Conservation (phyloP, 2,797 vertebrate genomes). For the Gallinago nigripennis region DNA sequence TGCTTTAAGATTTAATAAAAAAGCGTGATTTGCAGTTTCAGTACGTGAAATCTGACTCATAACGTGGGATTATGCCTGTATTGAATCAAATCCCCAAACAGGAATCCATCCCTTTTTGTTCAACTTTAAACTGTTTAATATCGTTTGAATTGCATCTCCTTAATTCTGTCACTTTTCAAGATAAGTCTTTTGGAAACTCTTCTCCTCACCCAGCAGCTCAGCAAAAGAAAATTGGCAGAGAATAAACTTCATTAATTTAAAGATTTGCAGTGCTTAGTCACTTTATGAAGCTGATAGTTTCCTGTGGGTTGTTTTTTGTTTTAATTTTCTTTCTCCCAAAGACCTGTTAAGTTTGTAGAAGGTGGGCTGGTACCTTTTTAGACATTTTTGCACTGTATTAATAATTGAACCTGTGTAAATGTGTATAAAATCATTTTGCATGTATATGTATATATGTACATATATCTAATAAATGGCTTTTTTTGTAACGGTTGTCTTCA, state of each 20-base stretch:
- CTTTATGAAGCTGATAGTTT: background rate
- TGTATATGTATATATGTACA: slow-evolving; percentile 63
- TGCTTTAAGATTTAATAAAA: slow-evolving; percentile 30
- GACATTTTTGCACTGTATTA: slow-evolving; percentile 64
- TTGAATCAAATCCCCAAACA: background rate
- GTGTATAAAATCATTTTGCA: slow-evolving; percentile 43
- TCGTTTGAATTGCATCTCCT: background rate
- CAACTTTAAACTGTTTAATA: background rate
- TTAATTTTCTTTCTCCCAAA: background rate
- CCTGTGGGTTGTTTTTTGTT: background rate
- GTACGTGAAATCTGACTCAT: background rate
- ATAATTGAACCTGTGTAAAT: slow-evolving; percentile 45
- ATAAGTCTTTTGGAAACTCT: background rate
- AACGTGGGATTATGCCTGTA: background rate
- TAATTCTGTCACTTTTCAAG: background rate
- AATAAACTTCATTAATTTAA: background rate
- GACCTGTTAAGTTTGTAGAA: background rate
- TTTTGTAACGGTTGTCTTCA: background rate
- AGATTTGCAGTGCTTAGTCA: background rate
- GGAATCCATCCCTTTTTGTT: background rate
- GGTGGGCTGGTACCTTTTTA: slow-evolving; percentile 54
- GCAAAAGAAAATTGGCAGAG: background rate
- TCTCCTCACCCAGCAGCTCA: background rate
- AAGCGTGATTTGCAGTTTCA: slow-evolving; percentile 28
- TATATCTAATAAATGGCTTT: slow-evolving; percentile 64